Conservation (phyloP, 2,888 invertebrate genomes). For the Biston betularia region DNA sequence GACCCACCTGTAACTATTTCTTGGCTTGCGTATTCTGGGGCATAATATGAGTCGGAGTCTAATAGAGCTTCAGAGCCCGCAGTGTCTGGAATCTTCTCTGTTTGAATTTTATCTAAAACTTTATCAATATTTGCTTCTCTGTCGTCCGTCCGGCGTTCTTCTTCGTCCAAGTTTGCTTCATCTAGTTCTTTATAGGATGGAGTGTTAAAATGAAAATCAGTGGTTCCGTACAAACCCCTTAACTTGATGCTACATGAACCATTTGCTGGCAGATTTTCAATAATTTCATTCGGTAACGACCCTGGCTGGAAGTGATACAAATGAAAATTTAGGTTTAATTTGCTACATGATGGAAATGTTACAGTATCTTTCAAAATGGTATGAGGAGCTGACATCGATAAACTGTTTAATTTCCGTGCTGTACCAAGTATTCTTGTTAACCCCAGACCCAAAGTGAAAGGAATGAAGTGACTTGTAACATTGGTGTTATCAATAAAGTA, state of each 20-base stretch:
- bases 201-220: conserved; percentile 52
- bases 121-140: neutral
- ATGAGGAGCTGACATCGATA: too few relatives aligned
- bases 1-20: too few relatives aligned
- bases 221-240: conserved; percentile 56
- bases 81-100: neutral
- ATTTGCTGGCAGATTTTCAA: conserved; percentile 49
- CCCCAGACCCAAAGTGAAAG: too few relatives aligned
- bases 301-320: conserved; percentile 52
- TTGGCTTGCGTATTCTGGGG: too few relatives aligned
- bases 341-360: too few relatives aligned
- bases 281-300: conserved; percentile 38
- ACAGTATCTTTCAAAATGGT: too few relatives aligned
- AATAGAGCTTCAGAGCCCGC: neutral
- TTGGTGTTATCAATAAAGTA: too few relatives aligned
- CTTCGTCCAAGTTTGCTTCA: neutral
- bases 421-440: too few relatives aligned
- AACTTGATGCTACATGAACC: conserved; percentile 56
- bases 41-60: neutral
- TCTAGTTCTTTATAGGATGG: conserved; percentile 46
- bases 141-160: too few relatives aligned
- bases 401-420: too few relatives aligned
- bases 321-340: neutral
- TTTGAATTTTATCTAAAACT: neutral
- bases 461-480: too few relatives aligned